Evolutionary conservation across 2,888 invertebrate species (phyloP).

Genomic region (Beris chalybata): DNA sequence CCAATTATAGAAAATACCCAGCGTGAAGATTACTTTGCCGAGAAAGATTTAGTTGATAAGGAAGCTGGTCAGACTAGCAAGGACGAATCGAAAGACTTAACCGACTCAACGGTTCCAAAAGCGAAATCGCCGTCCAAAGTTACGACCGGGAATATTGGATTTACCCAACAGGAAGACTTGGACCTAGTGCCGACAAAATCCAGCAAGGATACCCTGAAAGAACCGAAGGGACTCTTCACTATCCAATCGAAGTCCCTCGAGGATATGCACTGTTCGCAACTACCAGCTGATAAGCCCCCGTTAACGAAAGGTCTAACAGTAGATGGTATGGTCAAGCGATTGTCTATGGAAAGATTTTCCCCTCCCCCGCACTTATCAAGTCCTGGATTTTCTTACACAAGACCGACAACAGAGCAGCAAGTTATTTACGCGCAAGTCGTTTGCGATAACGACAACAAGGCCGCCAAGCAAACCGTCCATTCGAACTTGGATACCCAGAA

Average conservation of each 20-base stretch:
- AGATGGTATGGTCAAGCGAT: constrained; percentile 73
- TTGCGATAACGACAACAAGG: constrained; percentile 53
- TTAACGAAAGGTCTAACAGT: constrained; percentile 74
- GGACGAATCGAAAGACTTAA: constrained; percentile 6
- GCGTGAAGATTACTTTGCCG: constrained; percentile 68
- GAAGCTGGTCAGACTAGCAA: constrained; percentile 42
- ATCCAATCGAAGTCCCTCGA: constrained; percentile 56
- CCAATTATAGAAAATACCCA: constrained; percentile 79
- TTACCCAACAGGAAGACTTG: constrained; percentile 59
- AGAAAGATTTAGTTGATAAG: constrained; percentile 35
- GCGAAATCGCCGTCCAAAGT: neutral
- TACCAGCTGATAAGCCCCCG: constrained; percentile 69
- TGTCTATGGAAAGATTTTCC: constrained; percentile 71
- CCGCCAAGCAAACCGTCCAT: constrained; percentile 59
- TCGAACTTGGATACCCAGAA: constrained; percentile 54
- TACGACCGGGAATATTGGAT: constrained; percentile 58
- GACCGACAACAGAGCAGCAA: constrained; percentile 59
- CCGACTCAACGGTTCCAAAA: neutral
- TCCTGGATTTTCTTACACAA: constrained; percentile 81
- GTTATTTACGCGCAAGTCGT: constrained; percentile 80
- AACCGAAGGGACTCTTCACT: constrained; percentile 41
- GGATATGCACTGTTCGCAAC: constrained; percentile 74
- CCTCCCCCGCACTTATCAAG: constrained; percentile 72
- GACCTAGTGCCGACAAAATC: constrained; percentile 53
- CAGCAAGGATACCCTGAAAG: constrained; percentile 55